Evolutionary conservation across 2,113 vertebrate species (phyloP).

Genomic region (Melanocharis versteri): DNA sequence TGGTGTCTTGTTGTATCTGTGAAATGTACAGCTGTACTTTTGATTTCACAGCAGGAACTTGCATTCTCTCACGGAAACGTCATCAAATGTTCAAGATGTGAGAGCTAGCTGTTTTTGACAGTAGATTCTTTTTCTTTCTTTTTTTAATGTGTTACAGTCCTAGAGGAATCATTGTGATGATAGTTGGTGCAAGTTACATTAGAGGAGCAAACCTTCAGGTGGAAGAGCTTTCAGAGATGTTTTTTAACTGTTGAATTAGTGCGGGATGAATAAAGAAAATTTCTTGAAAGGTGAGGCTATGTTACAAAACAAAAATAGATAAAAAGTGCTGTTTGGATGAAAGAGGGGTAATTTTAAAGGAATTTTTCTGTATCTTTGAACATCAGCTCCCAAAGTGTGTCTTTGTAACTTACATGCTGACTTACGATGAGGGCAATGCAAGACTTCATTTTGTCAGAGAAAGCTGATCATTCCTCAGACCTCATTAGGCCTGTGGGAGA

Average conservation of each 20-base stretch:
- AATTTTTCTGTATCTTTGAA: not conserved
- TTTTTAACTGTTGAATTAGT: not conserved
- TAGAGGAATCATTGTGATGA: not conserved
- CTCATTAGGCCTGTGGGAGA: not conserved
- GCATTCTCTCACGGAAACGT: not conserved
- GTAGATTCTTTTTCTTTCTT: not conserved
- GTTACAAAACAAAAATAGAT: not conserved
- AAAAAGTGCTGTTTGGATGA: not conserved
- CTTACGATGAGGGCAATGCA: not conserved
- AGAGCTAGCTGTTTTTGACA: not conserved
- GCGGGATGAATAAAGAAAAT: not conserved
- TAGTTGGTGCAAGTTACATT: not conserved
- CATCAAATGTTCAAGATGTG: not conserved
- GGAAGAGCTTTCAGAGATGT: not conserved
- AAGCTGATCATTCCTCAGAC: not conserved
- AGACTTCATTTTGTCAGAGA: not conserved
- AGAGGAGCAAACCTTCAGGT: not conserved
- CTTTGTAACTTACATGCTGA: not conserved
- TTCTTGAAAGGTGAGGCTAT: not conserved
- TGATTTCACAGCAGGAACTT: not conserved
- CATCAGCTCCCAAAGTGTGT: not conserved
- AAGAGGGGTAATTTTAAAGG: not conserved
- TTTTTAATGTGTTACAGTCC: not conserved
- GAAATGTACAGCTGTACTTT: not conserved
- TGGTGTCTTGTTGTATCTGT: rapidly evolving